These are phyloP conservation scores for Prunella fulvescens DNA, from an alignment of 2,113 vertebrate species.

Conservation along the genomic window DNA sequence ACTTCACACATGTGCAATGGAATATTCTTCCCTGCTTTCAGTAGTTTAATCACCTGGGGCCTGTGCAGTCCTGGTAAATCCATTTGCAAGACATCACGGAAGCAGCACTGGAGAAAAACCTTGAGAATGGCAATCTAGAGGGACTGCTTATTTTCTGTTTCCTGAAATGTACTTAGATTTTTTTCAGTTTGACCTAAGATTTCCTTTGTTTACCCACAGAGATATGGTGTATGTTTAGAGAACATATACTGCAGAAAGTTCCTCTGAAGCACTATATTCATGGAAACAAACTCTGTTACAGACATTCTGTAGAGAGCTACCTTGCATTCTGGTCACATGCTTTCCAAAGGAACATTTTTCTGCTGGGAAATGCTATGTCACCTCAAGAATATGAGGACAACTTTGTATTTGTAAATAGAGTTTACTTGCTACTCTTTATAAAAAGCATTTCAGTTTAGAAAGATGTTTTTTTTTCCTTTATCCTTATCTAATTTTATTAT, in stretches of 20 bases:
- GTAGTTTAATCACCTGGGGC: conserved; percentile 31
- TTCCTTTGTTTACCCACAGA: conserved; percentile 8
- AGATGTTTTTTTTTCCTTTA: neutral
- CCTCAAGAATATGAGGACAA: neutral
- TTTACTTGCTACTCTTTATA: neutral
- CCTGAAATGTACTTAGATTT: conserved; percentile 5
- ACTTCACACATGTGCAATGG: conserved; percentile 32
- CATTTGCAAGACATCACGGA: conserved; percentile 40
- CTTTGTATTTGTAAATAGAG: neutral
- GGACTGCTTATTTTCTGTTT: conserved; percentile 35
- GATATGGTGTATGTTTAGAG: neutral
- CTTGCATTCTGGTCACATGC: neutral
- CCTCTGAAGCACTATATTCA: neutral
- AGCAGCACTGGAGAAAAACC: neutral
- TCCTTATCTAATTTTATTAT: neutral
- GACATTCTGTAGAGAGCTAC: neutral
- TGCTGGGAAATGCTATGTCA: neutral
- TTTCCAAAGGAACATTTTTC: neutral
- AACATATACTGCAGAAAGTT: neutral
- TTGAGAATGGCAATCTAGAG: neutral
- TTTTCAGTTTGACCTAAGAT: conserved; percentile 25
- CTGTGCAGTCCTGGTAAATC: conserved; percentile 34
- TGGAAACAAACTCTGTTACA: neutral
- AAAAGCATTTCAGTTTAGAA: neutral
- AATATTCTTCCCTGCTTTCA: conserved; percentile 29